Conservation (phyloP, 2,113 vertebrate species). For the Scytalopus superciliaris region DNA sequence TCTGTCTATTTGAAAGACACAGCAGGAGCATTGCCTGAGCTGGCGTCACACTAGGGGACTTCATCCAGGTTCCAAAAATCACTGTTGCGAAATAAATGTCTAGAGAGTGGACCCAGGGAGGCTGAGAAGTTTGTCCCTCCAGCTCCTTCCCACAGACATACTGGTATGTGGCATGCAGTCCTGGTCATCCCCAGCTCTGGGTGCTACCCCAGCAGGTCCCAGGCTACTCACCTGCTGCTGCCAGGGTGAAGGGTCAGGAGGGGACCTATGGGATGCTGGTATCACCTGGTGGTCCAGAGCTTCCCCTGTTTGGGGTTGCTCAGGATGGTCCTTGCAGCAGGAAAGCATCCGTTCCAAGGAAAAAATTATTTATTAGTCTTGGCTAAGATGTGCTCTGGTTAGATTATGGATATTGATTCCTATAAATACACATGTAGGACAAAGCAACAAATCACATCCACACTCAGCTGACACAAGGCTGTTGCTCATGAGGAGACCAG, state of each 20-base stretch:
- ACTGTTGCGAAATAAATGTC: not conserved
- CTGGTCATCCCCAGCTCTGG: not conserved
- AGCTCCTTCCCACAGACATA: not conserved
- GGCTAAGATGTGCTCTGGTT: not conserved
- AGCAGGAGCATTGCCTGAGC: not conserved
- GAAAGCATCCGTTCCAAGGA: not conserved
- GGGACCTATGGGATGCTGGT: not conserved
- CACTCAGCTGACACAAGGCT: not conserved
- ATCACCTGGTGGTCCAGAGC: not conserved
- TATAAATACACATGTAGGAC: slow-evolving; percentile 1
- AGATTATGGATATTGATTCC: not conserved
- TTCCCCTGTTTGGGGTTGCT: not conserved
- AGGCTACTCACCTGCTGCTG: not conserved
- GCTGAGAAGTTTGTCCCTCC: not conserved
- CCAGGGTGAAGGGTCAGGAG: not conserved
- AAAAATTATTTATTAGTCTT: not conserved
- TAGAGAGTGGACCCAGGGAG: not conserved
- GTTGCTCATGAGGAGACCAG: not conserved
- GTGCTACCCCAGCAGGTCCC: not conserved
- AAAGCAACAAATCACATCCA: not conserved
- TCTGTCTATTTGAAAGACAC: not conserved
- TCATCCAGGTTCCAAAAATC: not conserved
- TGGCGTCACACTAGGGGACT: accelerated
- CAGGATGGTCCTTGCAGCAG: not conserved
- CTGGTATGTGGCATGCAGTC: accelerated